Conservation (phyloP, 1,140 invertebrate genomes). For the Cotesia glomerata region DNA sequence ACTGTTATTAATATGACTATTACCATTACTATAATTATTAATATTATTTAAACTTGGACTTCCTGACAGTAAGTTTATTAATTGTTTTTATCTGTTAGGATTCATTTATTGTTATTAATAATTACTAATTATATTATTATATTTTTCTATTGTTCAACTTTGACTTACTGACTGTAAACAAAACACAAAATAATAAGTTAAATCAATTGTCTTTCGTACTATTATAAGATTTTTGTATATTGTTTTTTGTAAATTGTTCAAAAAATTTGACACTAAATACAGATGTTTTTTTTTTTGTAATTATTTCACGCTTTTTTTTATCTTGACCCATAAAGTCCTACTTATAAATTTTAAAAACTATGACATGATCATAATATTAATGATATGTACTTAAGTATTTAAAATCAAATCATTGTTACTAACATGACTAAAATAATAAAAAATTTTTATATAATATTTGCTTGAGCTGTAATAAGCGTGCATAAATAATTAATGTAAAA, state of each 20-base stretch:
- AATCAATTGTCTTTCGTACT: neutral
- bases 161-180: too few species aligned
- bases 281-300: constrained; percentile 2
- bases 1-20: neutral
- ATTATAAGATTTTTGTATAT: constrained; percentile 3
- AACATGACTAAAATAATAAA: neutral
- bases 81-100: too few species aligned
- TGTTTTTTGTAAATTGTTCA: constrained; percentile 7
- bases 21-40: neutral
- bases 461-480: too few species aligned
- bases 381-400: neutral
- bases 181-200: neutral
- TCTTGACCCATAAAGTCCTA: neutral
- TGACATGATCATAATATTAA: neutral
- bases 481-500: neutral
- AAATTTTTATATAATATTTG: too few species aligned
- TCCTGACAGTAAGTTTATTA: too few species aligned
- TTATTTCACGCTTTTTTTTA: constrained; percentile 2
- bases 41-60: neutral
- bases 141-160: too few species aligned
- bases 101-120: too few species aligned
- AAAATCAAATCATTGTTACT: neutral
- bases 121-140: too few species aligned
- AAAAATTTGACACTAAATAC: constrained; percentile 4
- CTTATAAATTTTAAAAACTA: neutral